Conservation (phyloP, 2,113 vertebrate genomes). For the Pseudonaja textilis region DNA sequence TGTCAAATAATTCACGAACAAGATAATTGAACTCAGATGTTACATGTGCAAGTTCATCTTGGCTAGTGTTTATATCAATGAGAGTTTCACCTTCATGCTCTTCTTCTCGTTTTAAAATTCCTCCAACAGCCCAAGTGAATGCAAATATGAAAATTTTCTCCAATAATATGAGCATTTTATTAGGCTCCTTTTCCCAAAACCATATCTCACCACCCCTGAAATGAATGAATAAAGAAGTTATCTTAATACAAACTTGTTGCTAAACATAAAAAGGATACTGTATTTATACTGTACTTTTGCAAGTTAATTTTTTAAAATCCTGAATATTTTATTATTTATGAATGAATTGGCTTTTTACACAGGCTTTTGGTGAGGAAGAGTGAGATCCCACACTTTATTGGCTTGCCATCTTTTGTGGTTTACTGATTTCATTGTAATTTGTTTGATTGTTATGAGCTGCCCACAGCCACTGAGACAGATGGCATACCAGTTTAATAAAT, state of each 20-base stretch:
- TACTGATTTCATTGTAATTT: background rate
- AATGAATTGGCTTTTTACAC: background rate
- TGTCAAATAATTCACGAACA: conserved; percentile 60
- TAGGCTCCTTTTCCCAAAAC: conserved; percentile 57
- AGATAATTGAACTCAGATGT: conserved; percentile 59
- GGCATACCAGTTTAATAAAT: background rate
- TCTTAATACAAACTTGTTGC: background rate
- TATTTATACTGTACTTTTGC: background rate
- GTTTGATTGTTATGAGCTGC: background rate
- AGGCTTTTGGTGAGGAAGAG: background rate
- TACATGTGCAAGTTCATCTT: conserved; percentile 37
- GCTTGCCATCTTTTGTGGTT: background rate
- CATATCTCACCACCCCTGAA: background rate
- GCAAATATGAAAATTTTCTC: conserved; percentile 62
- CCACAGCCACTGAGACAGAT: background rate
- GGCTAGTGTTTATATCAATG: conserved; percentile 27
- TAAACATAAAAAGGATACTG: background rate
- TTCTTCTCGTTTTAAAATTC: conserved; percentile 54
- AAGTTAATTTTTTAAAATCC: background rate
- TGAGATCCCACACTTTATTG: background rate
- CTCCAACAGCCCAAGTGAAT: conserved; percentile 65
- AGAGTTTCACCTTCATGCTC: conserved; percentile 56
- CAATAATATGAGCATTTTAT: conserved; percentile 46
- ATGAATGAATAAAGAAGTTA: conserved; percentile 4
- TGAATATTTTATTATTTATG: background rate